Base-by-base conservation (phyloP, 2,888 invertebrate genomes). In the Andrena hattorfiana region DNA sequence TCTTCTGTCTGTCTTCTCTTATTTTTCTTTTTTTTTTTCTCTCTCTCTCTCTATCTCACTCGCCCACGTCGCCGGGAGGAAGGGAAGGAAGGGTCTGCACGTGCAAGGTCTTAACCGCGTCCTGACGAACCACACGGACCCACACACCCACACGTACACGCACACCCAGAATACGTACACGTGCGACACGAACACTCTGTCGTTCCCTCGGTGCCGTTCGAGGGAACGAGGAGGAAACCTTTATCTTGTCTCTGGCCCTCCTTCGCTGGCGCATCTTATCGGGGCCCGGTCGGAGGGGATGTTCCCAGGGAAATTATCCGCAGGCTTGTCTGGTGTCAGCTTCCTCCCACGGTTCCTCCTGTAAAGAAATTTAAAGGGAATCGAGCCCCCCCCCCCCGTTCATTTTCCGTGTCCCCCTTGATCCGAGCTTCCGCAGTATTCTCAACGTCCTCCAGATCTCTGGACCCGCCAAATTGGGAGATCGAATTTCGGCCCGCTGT, bases 51-150 rank as follows among this genome's bases (percentile, higher is more conserved):
- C 32, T 68, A 2, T 32, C 63, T 42, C n/a, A 4, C 48, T 20
- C 3, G 16, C 42, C 42, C 42, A 42, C 42, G 42, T 35, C 42
- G 23, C 42, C 42, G 42, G 42, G 42, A 42, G 16, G 42, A 42
- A 42, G 42, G 42, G 8, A 16, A 66, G 54, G 20, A 87, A 42
- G 35, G 76, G 48, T 68, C 70, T 71, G 66, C 71, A 81, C 85
- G 85, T 81, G 85, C 90, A 77, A 90, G 77, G 90, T 89, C 90
- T 81, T 79, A 85, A 89, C 85, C 83, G 89, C 89, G 87, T 85
- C 89, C 88, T 89, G 81, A 64, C 70, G 26, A 81, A 71, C 63
- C 70, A 69, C 64, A 81, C 70, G 23, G 16, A 80, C 20, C 20
- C 49, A 69, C 64, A 62, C 48, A 60, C 63, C 49, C 56, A 51